Evolutionary conservation across 2,888 invertebrate genomes (phyloP), one percentile per base, ranked within the genome.

Genomic region (Diarsia rubi): DNA sequence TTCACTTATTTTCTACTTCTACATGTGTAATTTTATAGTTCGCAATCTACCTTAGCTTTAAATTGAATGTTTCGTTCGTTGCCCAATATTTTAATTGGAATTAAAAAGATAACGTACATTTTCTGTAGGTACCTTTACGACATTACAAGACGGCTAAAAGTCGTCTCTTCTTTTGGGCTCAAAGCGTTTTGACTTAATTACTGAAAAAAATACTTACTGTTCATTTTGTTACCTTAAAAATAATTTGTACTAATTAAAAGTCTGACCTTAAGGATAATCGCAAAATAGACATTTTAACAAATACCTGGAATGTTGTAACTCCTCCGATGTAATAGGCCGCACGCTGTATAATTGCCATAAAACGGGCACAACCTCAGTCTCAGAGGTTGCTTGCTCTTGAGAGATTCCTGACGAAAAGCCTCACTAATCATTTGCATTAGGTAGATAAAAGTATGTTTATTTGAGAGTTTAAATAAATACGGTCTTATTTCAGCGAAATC

Each of bases 1-100:
- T 73, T 70, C 47, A 64, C 47, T 54, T 54, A 68, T 60, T 60
- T 60, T 37, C 21, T 60, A 60, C 12, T 62, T n/a, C 14, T 31
- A n/a, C 21, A 9, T 59, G 1, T 8, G 14, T 21, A 21, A 44
- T 16, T 44, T n/a, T 62, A 6, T 44, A 21, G 27, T 16, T 16
- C 27, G 27, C 16, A 37, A 19, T 54, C 16, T 16, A 42, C 6
- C 27, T 52, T 11, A 16, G 24, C 45, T 72, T 45, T 24, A 69
- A 72, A n/a, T 47, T n/a, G 12, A 72, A 37, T 37, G 8, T 47
- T 31, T 21, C 16, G 27, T 8, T n/a, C 31, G 9, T 42, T n/a
- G 47, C 11, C 16, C n/a, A 21, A 19, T 47, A 59, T 27, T 31
- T 59, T 59, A 31, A 59, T 59, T 59, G 19, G 31, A 60, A 60